Evolutionary conservation across 2,797 vertebrate species (phyloP).

Genomic region (Lepidocolaptes lacrymiger): DNA sequence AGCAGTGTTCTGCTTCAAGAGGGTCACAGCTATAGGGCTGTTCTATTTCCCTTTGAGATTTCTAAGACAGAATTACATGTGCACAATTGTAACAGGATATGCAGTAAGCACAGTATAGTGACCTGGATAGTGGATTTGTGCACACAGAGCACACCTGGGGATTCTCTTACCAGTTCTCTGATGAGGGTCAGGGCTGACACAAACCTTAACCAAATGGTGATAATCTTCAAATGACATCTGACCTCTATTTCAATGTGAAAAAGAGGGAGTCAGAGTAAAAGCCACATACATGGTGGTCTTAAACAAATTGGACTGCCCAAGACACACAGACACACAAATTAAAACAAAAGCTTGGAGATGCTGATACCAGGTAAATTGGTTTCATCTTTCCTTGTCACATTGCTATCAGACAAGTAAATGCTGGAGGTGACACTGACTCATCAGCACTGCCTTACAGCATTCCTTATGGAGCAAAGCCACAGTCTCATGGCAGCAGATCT

Average conservation of each 20-base stretch:
- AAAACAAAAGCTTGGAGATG: not conserved
- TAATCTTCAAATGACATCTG: not conserved
- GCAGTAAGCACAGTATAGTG: not conserved
- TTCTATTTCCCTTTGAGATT: not conserved
- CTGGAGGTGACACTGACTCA: conserved; percentile 25
- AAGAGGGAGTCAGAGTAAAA: not conserved
- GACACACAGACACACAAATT: not conserved
- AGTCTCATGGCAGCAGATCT: conserved; percentile 23
- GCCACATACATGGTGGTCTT: not conserved
- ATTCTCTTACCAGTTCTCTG: not conserved
- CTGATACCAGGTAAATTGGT: not conserved
- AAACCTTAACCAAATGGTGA: not conserved
- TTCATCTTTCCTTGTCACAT: not conserved
- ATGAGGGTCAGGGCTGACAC: not conserved
- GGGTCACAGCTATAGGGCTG: not conserved
- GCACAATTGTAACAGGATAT: not conserved
- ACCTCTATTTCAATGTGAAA: not conserved
- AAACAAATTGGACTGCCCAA: not conserved
- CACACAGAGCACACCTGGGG: not conserved
- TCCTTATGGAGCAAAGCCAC: conserved; percentile 20
- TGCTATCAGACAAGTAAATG: conserved; percentile 34
- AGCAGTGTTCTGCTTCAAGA: not conserved
- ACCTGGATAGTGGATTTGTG: not conserved
- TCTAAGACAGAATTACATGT: not conserved
- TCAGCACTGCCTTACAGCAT: conserved; percentile 32